A percentile compares a stretch with the other conserved stretches of the same genome.
These are phyloP conservation scores for Parus major DNA, from an alignment of 2,113 vertebrate genomes.

Conservation along the genomic window DNA sequence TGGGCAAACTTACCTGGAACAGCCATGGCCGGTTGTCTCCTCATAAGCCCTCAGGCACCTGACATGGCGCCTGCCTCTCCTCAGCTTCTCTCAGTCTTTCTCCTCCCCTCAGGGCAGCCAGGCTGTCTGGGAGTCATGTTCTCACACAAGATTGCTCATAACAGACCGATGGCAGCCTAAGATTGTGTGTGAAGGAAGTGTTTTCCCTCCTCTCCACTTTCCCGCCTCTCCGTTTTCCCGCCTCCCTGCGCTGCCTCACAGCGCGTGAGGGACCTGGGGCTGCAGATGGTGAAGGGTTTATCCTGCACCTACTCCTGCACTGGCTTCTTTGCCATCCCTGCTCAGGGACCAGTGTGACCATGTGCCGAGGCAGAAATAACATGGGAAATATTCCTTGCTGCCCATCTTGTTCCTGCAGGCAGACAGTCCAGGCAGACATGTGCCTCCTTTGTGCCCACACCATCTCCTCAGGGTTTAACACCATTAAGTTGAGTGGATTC, in stretches of 20 bases:
- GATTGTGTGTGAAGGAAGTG: background rate
- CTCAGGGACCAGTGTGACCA: too few relatives aligned
- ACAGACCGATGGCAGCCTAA: background rate
- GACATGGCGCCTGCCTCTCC: rapidly evolving
- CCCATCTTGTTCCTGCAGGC: background rate
- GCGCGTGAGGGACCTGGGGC: rapidly evolving
- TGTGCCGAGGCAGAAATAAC: background rate
- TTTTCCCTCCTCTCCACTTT: background rate
- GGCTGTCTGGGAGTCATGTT: rapidly evolving
- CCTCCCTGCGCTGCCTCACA: background rate
- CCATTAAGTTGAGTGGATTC: background rate
- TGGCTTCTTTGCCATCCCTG: background rate
- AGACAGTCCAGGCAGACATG: background rate
- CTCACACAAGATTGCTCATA: background rate
- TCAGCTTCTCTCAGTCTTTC: background rate
- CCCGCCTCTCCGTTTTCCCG: background rate
- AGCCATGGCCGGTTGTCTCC: rapidly evolving
- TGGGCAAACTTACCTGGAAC: background rate
- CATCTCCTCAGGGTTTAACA: background rate
- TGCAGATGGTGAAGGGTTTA: rapidly evolving
- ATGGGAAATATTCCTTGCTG: background rate
- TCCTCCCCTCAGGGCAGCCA: background rate
- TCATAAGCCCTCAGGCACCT: rapidly evolving
- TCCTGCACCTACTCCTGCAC: background rate
- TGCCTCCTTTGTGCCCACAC: rapidly evolving